A percentile compares a stretch with the other conserved stretches of the same genome.
These are phyloP conservation scores for Heptranchias perlo DNA, from an alignment of 2,113 vertebrate genomes.

Conservation along the genomic window DNA sequence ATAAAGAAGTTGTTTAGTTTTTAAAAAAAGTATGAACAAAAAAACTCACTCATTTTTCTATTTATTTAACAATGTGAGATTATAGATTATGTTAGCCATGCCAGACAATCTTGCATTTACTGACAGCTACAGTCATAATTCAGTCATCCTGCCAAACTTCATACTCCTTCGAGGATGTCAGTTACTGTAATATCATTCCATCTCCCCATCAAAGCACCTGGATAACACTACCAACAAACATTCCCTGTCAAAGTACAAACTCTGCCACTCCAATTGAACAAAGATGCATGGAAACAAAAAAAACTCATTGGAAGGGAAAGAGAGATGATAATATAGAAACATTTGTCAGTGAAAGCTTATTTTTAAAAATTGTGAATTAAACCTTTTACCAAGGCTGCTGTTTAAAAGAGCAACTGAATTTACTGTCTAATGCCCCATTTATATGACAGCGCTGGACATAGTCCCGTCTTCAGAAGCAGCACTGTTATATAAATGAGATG, in stretches of 20 bases:
- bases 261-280: not conserved
- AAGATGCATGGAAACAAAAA: not conserved
- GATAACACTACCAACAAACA: not conserved
- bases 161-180: not conserved
- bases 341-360: not conserved
- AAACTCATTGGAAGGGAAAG: not conserved
- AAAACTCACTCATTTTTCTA: not conserved
- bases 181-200: not conserved
- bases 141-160: not conserved
- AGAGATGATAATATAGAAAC: not conserved
- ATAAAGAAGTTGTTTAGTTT: not conserved
- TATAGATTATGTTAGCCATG: not conserved
- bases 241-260: not conserved
- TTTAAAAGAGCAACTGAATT: not conserved
- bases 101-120: not conserved
- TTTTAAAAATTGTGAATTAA: not conserved
- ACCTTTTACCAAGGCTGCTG: not conserved
- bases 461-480: not conserved
- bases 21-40: not conserved
- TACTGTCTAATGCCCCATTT: not conserved
- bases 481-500: not conserved
- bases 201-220: not conserved
- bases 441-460: not conserved
- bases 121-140: not conserved
- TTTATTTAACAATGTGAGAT: not conserved